phyloP scores from a whole-genome alignment of 1,140 invertebrate species.

The Helicoverpa armigera region DNA sequence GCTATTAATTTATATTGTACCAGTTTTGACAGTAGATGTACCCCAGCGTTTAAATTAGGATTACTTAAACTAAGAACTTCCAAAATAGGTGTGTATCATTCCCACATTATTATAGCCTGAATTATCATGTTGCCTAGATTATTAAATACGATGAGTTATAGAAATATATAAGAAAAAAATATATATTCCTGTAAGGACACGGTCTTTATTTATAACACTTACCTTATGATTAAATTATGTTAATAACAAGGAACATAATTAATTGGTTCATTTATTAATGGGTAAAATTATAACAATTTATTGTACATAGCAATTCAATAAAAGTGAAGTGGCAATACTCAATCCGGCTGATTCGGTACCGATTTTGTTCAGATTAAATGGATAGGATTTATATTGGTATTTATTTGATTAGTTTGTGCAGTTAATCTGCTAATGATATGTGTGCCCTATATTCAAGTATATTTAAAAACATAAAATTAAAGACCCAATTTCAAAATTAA shows the following conservation, averaged over 20 bases:
- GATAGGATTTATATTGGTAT: background rate
- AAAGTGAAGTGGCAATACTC: constrained; percentile 9
- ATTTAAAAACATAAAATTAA: background rate
- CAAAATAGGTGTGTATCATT: too few relatives aligned
- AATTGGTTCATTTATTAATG: background rate
- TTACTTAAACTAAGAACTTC: too few relatives aligned
- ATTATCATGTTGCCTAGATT: too few relatives aligned
- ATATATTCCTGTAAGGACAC: too few relatives aligned
- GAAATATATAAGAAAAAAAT: too few relatives aligned
- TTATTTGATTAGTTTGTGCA: constrained; percentile 20
- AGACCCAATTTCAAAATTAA: too few relatives aligned
- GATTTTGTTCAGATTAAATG: constrained; percentile 22
- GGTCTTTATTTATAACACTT: too few relatives aligned
- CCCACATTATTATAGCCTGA: too few relatives aligned
- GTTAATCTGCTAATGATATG: constrained; percentile 8
- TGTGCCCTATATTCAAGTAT: background rate
- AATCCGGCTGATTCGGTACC: background rate
- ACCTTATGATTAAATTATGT: background rate
- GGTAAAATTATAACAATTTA: background rate
- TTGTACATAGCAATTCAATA: constrained; percentile 10
- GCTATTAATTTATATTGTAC: too few relatives aligned
- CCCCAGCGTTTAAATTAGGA: too few relatives aligned
- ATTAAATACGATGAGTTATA: too few relatives aligned
- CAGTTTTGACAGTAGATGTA: too few relatives aligned
- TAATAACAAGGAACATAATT: background rate